These are phyloP conservation scores for Gymnocheta viridis DNA, from an alignment of 2,888 invertebrate species.

Conservation along the genomic window DNA sequence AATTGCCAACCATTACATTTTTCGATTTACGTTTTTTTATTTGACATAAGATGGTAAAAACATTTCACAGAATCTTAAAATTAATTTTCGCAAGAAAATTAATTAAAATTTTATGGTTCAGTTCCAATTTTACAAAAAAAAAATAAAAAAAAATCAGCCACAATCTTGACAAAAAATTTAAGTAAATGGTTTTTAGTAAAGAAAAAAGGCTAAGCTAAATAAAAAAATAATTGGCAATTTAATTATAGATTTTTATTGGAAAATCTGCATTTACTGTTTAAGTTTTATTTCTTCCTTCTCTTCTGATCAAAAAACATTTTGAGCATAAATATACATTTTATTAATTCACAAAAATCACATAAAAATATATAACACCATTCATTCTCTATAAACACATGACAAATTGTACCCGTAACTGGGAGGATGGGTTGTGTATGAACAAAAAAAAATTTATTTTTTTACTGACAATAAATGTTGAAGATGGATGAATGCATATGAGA, in stretches of 20 bases:
- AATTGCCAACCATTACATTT: no score
- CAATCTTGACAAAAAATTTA: no score
- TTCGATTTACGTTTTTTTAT: no score
- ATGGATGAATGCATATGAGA: slow-evolving; percentile 61
- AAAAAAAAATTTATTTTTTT: slow-evolving; percentile 26
- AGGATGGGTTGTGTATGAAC: slow-evolving; percentile 16
- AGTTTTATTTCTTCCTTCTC: not conserved
- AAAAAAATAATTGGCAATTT: not conserved
- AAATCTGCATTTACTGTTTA: slow-evolving; percentile 60
- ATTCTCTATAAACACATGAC: slow-evolving; percentile 13
- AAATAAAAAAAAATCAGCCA: no score
- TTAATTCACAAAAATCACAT: slow-evolving; percentile 32
- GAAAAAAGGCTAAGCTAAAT: no score
- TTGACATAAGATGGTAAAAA: no score
- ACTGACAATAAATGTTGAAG: slow-evolving; percentile 51
- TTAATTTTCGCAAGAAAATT: no score
- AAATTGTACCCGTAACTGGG: not conserved
- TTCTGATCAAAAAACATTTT: not conserved
- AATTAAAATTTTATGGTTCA: no score
- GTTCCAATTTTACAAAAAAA: no score
- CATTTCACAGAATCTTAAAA: no score
- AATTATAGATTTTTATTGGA: not conserved
- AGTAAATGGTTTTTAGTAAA: not conserved
- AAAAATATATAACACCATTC: not conserved
- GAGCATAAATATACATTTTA: not conserved